A percentile compares a stretch with the other conserved stretches of the same genome.
These are phyloP conservation scores for honey bee (Apis mellifera) DNA, from an alignment of 1,140 invertebrate genomes.

Conservation along the genomic window DNA sequence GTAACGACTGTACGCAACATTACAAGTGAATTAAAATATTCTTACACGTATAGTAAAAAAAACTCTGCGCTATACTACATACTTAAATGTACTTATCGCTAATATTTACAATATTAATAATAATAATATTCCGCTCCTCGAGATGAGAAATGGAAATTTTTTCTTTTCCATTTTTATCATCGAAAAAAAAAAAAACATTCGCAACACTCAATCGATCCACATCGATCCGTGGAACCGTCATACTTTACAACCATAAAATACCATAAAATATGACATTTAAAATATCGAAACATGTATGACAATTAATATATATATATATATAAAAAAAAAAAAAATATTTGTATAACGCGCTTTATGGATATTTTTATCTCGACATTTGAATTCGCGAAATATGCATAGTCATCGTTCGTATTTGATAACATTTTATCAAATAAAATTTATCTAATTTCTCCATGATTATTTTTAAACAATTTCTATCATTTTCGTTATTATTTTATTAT, in stretches of 20 bases:
- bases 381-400: background rate
- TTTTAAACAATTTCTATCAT: background rate
- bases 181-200: slow-evolving; percentile 1
- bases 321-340: background rate
- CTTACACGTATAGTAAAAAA: slow-evolving; percentile 69
- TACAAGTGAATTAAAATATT: slow-evolving; percentile 54
- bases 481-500: background rate
- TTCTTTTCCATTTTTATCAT: slow-evolving; percentile 5
- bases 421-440: background rate
- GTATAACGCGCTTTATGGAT: background rate
- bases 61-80: slow-evolving; percentile 57
- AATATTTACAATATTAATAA: slow-evolving; percentile 66
- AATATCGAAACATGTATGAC: background rate
- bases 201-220: slow-evolving; percentile 7
- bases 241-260: background rate
- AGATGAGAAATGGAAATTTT: slow-evolving; percentile 22
- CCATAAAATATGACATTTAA: background rate
- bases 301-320: no score
- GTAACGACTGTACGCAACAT: slow-evolving; percentile 56
- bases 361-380: background rate
- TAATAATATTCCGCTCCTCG: background rate
- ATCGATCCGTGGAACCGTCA: background rate
- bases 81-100: slow-evolving; percentile 51
- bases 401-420: no score
- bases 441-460: background rate